Percentiles rank a stretch among this genome's conserved stretches.
Evolutionary conservation across 2,797 vertebrate species (phyloP).

Genomic region (Hoplostethus mediterraneus): DNA sequence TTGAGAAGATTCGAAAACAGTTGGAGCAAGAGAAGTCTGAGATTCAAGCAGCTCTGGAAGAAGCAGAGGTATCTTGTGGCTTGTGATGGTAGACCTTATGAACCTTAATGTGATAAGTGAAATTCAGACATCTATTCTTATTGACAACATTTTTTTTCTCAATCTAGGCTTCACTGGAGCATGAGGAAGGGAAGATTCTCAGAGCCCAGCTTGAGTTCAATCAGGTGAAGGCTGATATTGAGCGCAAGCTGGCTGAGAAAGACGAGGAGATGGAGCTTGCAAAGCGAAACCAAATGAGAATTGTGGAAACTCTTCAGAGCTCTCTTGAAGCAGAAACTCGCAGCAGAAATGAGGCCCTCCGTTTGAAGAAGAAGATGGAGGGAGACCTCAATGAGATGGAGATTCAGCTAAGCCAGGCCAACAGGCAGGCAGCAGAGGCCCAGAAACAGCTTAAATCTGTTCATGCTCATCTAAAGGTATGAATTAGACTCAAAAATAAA

Average conservation of each 20-base stretch:
- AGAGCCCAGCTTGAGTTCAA: constrained; percentile 89
- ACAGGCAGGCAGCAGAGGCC: constrained; percentile 83
- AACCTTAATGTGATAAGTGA: background rate
- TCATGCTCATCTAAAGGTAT: constrained; percentile 85
- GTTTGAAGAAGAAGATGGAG: constrained; percentile 88
- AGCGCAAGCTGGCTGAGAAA: constrained; percentile 89
- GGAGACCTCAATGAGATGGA: constrained; percentile 92
- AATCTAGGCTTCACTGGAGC: constrained; percentile 82
- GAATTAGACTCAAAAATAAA: background rate
- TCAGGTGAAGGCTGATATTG: constrained; percentile 89
- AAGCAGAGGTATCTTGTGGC: constrained; percentile 80
- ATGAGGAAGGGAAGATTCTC: constrained; percentile 91
- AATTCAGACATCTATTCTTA: background rate
- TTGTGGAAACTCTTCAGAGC: constrained; percentile 83
- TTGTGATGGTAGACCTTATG: constrained; percentile 14
- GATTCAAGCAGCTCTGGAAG: constrained; percentile 85
- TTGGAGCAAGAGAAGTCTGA: constrained; percentile 87
- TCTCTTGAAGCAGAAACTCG: constrained; percentile 83
- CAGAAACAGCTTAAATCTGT: constrained; percentile 86
- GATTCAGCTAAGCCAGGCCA: constrained; percentile 86
- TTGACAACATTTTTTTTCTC: background rate
- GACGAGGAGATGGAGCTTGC: constrained; percentile 92
- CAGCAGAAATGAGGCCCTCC: constrained; percentile 84
- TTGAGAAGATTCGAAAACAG: constrained; percentile 83
- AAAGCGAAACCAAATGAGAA: constrained; percentile 89